Evolutionary conservation across 2,888 invertebrate species (phyloP), one percentile per base, ranked within the genome.

Genomic region (Plusia festucae): DNA sequence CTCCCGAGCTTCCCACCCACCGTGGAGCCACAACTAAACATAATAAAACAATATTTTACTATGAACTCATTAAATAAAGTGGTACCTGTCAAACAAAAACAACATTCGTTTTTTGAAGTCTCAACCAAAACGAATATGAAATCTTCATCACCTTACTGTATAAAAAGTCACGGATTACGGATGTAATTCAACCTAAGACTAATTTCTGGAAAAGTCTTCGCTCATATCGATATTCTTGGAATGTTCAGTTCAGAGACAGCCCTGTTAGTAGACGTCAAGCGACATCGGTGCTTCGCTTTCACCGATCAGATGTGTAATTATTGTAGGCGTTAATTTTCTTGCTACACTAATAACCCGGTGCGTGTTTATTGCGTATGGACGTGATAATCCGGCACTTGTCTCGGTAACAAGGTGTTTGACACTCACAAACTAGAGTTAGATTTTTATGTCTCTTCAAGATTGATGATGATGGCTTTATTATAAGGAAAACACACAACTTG

Each of bases 291-390:
- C 73, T 83, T 84, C 82, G 87, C 92, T 92, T 92, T 92, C 91
- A 87, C 91, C 78, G 77, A 82, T 89, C 89, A 88, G 82, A 81
- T 70, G 78, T 81, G 79, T 83, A 84, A 88, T 87, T 87, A 88
- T 76, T 73, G 86, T 84, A 79, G 87, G 87, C 83, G 86, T 85
- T 84, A 85, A 85, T 83, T 81, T 67, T 73, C 70, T 81, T 55
- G 65, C 70, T 67, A 78, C 70, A 68, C 72, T 74, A 80, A 84
- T 77, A 78, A 74, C 67, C 60, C 34, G 49, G 30, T 49, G 49
- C 34, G 53, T 70, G 69, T 72, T 77, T 76, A 76, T 81, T 74
- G 65, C 62, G 65, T 66, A 70, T 61, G 30, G 16, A 56, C 70
- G 44, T 57, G 53, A 63, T 65, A 66, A 71, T 70, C 54, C 53